Base-by-base conservation (phyloP, 2,797 vertebrate genomes). In the Argya squamiceps region DNA sequence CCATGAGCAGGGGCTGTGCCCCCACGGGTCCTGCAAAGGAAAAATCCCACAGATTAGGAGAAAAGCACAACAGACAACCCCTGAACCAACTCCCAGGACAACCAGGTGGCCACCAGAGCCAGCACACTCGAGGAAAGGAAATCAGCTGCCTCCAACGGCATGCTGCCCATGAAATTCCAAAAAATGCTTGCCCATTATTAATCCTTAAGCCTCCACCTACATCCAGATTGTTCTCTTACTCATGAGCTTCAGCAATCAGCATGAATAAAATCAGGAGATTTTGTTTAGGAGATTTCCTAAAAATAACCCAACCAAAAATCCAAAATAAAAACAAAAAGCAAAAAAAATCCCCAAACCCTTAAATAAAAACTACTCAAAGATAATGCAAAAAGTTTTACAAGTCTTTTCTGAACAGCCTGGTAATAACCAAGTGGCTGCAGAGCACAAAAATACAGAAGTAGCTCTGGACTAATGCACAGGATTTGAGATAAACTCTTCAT, bases 1-100 rank as follows among this genome's bases (percentile, higher is more conserved):
- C 98, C 95, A 99, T 98, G 97, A 99, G 98, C 88, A 99, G 98
- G 98, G 98, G 98, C 98, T 99, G 99, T 92, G 98, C 99, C 99
- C 98, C 99, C 98, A 99, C 99, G 97, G 98, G 99, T 99, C 98
- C 99, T 99, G 96, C 1, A 4, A 19, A 56, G 84, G 63, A 23
- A 77, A 20, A 32, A 58, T 20, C 10, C 18, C 76, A 80, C 18
- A 39, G 49, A 4, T 96, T 32, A 96, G 83, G 47, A 79, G 30
- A 30, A 2, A 6, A 69, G 58, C 56, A 43, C 39, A 21, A 6
- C 32, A 37, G 21, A 29, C 10, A 29, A 76, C 11, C 64, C 70
- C 77, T 41, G 23, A 63, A 52, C 6, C 44, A 36, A 2, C 4
- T 29, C 55, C 19, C 19, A 67, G 43, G 15, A 60, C 1, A n/a